phyloP scores from a whole-genome alignment of 1,140 invertebrate genomes.

The Lordiphosa mommai region DNA sequence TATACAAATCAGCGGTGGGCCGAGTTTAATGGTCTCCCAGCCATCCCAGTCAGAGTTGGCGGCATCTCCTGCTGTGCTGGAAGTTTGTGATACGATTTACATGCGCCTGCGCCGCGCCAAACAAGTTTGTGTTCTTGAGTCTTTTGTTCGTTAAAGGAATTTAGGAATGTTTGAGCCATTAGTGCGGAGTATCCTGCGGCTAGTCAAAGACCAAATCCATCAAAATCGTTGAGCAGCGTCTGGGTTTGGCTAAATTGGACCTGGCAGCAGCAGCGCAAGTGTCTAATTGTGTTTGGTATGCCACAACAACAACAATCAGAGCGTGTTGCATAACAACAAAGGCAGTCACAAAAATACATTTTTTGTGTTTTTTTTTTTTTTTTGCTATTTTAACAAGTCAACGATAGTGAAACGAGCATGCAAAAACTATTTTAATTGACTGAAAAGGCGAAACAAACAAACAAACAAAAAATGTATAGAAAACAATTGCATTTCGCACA shows the following conservation, averaged over 20 bases:
- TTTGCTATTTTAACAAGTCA: slow-evolving; percentile 71
- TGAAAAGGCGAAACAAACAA: slow-evolving; percentile 23
- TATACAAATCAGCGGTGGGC: slow-evolving; percentile 59
- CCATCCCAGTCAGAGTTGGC: slow-evolving; percentile 10
- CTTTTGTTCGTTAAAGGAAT: slow-evolving; percentile 42
- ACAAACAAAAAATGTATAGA: slow-evolving; percentile 43
- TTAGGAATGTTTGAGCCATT: not conserved
- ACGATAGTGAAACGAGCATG: slow-evolving; percentile 73
- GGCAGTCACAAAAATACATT: slow-evolving; percentile 41
- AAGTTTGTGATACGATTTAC: slow-evolving; percentile 50
- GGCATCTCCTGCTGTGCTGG: slow-evolving; percentile 57
- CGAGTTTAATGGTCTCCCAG: slow-evolving; percentile 51
- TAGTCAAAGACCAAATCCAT: slow-evolving; percentile 43
- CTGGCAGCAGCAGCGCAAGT: slow-evolving; percentile 63
- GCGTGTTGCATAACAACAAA: slow-evolving; percentile 75
- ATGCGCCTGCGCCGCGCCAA: slow-evolving; percentile 15
- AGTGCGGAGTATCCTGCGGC: slow-evolving; percentile 32
- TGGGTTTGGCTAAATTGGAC: slow-evolving; percentile 21
- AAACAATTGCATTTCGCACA: slow-evolving; percentile 72
- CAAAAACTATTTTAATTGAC: slow-evolving; percentile 75
- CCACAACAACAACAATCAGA: slow-evolving; percentile 63
- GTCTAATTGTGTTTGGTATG: slow-evolving; percentile 57
- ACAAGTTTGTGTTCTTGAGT: slow-evolving; percentile 47
- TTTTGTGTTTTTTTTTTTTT: slow-evolving; percentile 22
- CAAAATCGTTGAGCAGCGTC: slow-evolving; percentile 33